Conservation (phyloP, 2,888 invertebrate species). For the Agrochola lota region DNA sequence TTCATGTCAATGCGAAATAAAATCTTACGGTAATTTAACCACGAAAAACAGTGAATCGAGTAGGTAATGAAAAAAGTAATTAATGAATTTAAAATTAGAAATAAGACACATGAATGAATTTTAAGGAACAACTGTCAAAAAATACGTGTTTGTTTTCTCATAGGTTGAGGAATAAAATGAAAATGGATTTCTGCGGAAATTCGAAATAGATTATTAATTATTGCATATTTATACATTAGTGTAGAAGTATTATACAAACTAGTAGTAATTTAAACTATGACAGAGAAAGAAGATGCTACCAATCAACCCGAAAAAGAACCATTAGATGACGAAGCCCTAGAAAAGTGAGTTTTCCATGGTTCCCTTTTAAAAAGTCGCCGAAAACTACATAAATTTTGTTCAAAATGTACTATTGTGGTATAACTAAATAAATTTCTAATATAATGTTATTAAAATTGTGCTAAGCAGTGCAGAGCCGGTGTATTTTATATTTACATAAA, state of each 20-base stretch:
- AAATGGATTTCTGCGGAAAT: conserved; percentile 72
- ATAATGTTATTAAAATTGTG: not conserved
- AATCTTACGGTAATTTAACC: fast-evolving
- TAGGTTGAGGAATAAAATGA: conserved; percentile 61
- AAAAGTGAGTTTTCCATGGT: conserved; percentile 79
- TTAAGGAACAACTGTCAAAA: conserved; percentile 67
- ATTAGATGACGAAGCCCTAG: conserved; percentile 87
- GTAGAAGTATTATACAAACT: conserved; percentile 58
- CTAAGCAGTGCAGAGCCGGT: not conserved
- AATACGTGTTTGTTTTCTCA: conserved; percentile 79
- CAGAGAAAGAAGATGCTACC: conserved; percentile 86
- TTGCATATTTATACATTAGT: conserved; percentile 50
- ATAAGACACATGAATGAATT: conserved; percentile 43
- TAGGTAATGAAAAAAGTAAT: too few relatives aligned
- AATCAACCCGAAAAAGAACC: conserved; percentile 85
- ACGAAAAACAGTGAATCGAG: not conserved
- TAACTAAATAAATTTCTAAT: not conserved
- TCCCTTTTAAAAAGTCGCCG: not conserved
- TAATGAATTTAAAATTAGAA: not conserved
- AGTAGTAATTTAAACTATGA: conserved; percentile 84
- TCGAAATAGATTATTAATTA: conserved; percentile 53
- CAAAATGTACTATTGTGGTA: not conserved
- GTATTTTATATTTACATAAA: not conserved
- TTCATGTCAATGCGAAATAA: too few relatives aligned
- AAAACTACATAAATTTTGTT: conserved; percentile 5